Conservation (phyloP, 2,113 vertebrate genomes). For the Varanus salvator region DNA sequence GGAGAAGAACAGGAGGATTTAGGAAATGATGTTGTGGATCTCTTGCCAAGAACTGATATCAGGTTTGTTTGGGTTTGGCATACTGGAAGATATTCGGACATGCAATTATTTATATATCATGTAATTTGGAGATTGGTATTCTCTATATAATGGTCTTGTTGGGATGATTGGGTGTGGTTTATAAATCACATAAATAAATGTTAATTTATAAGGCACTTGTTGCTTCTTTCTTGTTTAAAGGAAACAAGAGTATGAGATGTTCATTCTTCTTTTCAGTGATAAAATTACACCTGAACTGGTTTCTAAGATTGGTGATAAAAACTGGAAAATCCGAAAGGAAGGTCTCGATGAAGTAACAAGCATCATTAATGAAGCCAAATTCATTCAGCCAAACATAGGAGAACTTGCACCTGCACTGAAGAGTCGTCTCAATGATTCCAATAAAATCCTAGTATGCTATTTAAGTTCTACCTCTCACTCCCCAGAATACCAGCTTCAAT, state of each 20-base stretch:
- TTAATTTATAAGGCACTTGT: not conserved
- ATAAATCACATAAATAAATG: too few species aligned
- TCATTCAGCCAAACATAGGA: slow-evolving; percentile 92
- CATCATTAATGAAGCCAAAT: slow-evolving; percentile 95
- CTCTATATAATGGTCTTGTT: not conserved
- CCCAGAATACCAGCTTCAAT: not conserved
- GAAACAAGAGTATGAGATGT: slow-evolving; percentile 16
- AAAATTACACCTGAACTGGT: slow-evolving; percentile 93
- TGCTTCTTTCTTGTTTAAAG: not conserved
- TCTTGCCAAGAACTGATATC: slow-evolving; percentile 92
- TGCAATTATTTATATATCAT: not conserved
- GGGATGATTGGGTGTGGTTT: too few species aligned
- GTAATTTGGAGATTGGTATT: not conserved
- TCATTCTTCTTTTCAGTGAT: slow-evolving; percentile 78
- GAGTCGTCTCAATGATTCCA: slow-evolving; percentile 92
- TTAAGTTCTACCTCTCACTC: not conserved
- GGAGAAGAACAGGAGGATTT: slow-evolving; percentile 85
- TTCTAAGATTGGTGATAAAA: slow-evolving; percentile 94
- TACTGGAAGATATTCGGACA: not conserved
- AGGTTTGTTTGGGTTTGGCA: slow-evolving; percentile 74
- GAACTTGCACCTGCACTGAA: slow-evolving; percentile 92
- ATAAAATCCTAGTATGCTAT: slow-evolving; percentile 93
- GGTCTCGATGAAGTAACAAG: slow-evolving; percentile 91
- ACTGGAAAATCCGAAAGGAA: slow-evolving; percentile 98
- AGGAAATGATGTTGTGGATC: slow-evolving; percentile 89